Evolutionary conservation across 2,113 vertebrate genomes (phyloP).

Genomic region (Larimichthys polyactis): DNA sequence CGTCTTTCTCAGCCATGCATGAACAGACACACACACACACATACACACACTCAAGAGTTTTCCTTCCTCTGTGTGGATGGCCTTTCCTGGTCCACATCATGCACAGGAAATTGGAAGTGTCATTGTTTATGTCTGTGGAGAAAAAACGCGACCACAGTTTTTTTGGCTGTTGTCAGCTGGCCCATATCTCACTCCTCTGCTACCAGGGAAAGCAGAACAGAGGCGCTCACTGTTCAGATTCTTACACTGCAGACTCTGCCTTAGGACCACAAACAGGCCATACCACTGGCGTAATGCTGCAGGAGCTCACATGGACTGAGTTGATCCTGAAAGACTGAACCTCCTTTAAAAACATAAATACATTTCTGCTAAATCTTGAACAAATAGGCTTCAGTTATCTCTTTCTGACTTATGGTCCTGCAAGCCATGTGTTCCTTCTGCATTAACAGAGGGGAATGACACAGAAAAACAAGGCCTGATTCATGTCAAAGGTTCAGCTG

Average conservation of each 20-base stretch:
- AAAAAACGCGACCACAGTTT: slow-evolving; percentile 67
- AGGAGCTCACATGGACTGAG: slow-evolving; percentile 47
- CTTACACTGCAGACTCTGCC: slow-evolving; percentile 44
- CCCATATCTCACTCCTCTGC: slow-evolving; percentile 67
- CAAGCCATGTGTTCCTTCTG: slow-evolving; percentile 29
- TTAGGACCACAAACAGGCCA: slow-evolving; percentile 57
- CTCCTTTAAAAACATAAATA: slow-evolving; percentile 50
- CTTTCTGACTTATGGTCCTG: slow-evolving; percentile 21
- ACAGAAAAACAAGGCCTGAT: slow-evolving; percentile 48
- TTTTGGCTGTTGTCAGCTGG: slow-evolving; percentile 70
- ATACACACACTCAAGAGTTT: slow-evolving; percentile 24
- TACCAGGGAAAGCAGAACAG: slow-evolving; percentile 69
- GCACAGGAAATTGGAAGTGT: slow-evolving; percentile 81
- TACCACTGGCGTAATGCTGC: slow-evolving; percentile 35
- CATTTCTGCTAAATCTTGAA: slow-evolving; percentile 55
- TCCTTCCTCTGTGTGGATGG: slow-evolving; percentile 65
- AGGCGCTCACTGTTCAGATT: slow-evolving; percentile 63
- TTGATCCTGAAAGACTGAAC: slow-evolving; percentile 45
- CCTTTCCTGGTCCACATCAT: slow-evolving; percentile 59
- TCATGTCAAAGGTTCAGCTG: slow-evolving; percentile 61
- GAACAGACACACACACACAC: slow-evolving; percentile 14
- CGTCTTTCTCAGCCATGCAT: slow-evolving; percentile 35
- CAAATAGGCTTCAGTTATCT: slow-evolving; percentile 62
- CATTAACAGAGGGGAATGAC: slow-evolving; percentile 39
- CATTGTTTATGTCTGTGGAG: slow-evolving; percentile 80